Evolutionary conservation across 1,140 invertebrate genomes (phyloP).

Genomic region (Paralvinella palmiformis): DNA sequence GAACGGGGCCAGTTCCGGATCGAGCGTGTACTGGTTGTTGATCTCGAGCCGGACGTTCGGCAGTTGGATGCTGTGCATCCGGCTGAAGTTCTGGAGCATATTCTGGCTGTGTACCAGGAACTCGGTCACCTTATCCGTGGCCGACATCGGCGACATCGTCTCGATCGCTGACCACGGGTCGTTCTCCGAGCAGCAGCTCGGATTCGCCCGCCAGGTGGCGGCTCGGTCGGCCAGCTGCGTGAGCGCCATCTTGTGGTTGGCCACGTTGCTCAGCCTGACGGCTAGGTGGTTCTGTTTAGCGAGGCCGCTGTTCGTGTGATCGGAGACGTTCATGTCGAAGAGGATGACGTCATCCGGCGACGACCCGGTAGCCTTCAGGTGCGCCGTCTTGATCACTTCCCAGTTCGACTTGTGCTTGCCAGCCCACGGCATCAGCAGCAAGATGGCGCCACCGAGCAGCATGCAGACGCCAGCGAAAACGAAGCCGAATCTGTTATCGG

Average conservation of each 20-base stretch:
- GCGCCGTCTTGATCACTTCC: slow-evolving; percentile 27
- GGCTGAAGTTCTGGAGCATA: neutral
- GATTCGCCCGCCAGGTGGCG: too few relatives aligned
- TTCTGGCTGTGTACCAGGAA: neutral
- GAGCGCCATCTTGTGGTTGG: too few relatives aligned
- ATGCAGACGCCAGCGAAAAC: slow-evolving; percentile 1
- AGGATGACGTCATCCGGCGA: neutral
- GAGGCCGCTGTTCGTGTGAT: neutral
- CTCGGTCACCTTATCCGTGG: neutral
- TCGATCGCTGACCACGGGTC: neutral
- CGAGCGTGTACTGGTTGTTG: too few relatives aligned
- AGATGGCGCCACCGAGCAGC: slow-evolving; percentile 8
- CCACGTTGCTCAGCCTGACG: too few relatives aligned
- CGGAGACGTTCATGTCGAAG: neutral
- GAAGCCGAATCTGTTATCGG: neutral
- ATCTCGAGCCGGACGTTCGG: neutral
- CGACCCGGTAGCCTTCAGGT: neutral
- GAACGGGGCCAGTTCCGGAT: too few relatives aligned
- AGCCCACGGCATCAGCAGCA: slow-evolving; percentile 15
- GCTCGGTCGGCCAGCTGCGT: too few relatives aligned
- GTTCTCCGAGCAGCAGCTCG: neutral
- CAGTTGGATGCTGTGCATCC: neutral
- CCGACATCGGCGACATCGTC: neutral
- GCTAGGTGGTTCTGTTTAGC: neutral
- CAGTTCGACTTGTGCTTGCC: slow-evolving; percentile 28